Base-by-base conservation (phyloP, 1,140 invertebrate genomes). In the Anastrepha ludens region DNA sequence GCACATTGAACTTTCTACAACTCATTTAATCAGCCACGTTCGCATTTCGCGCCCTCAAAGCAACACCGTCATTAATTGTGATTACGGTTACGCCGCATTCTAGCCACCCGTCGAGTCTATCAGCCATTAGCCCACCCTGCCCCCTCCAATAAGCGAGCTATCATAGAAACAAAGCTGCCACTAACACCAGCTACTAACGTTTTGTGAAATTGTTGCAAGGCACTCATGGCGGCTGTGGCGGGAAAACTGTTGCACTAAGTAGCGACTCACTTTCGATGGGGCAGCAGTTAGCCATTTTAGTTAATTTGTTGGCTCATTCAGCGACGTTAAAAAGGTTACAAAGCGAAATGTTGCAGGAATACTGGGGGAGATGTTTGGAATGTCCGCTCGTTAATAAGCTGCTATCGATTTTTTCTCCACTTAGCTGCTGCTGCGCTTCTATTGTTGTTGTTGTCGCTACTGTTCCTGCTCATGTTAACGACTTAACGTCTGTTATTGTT, bases 41-140 rank as follows among this genome's bases (percentile, higher is more conserved):
- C 47, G 3, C 47, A 20, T 55, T 55, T 55, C 74, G 41, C 47
- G 41, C 74, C 44, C 74, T 55, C n/a, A 50, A 74, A 50, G 44
- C 74, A 55, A 81, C 74, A 81, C 74, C 50, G 47, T 55, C 74
- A 81, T 81, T 81, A 81, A 81, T 81, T 81, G 74, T 81, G 55
- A 81, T 81, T 81, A 81, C 44, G 74, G 74, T 81, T 17, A 29
- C 29, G 74, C 11, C 41, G 74, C 44, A 29, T 6, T 29, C 29
- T 29, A 29, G 1, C 20, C 8, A 7, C 64, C 6, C 64, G 4
- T 29, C 64, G n/a, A 17, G 6, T 6, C 13, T 20, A 5, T 74
- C 11, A 55, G 11, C 50, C 11, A 55, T 11, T 11, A 55, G 50
- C 50, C 29, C 29, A 29, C 29, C 29, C 29, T 29, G 29, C 29